These are phyloP conservation scores for Eristalinus aeneus DNA, from an alignment of 2,888 invertebrate species.

Conservation along the genomic window DNA sequence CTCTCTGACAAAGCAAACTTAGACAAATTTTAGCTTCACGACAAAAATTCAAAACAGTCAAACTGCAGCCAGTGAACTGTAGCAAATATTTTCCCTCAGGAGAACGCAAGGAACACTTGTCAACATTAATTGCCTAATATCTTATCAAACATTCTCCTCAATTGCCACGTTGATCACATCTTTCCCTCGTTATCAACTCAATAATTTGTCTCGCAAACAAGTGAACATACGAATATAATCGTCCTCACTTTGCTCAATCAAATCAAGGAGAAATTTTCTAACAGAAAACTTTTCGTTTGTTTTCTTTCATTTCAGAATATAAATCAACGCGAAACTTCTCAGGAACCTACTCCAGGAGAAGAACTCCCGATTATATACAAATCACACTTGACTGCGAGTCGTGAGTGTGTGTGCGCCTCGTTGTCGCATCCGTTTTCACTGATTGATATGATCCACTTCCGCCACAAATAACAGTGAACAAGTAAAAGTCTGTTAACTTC, in stretches of 20 bases:
- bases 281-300: conserved; percentile 31
- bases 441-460: conserved; percentile 51
- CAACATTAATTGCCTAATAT: neutral
- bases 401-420: conserved; percentile 3
- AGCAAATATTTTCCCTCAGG: no score
- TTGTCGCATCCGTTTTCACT: neutral
- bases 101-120: no score
- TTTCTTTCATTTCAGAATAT: conserved; percentile 59
- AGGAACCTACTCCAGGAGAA: conserved; percentile 50
- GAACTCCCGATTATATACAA: conserved; percentile 52
- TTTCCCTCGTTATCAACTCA: neutral
- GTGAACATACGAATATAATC: neutral
- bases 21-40: no score
- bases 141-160: neutral
- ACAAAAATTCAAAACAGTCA: no score
- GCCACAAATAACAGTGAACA: conserved; percentile 1
- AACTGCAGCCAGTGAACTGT: no score
- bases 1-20: no score
- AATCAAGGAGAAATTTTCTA: conserved; percentile 16
- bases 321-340: conserved; percentile 45
- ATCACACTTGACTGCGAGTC: conserved; percentile 30
- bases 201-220: neutral
- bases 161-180: conserved; percentile 18
- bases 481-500: conserved; percentile 48
- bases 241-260: conserved; percentile 15